A percentile compares a stretch with the other conserved stretches of the same genome.
Evolutionary conservation across 2,113 vertebrate species (phyloP).

Genomic region (Muntiacus muntjak): DNA sequence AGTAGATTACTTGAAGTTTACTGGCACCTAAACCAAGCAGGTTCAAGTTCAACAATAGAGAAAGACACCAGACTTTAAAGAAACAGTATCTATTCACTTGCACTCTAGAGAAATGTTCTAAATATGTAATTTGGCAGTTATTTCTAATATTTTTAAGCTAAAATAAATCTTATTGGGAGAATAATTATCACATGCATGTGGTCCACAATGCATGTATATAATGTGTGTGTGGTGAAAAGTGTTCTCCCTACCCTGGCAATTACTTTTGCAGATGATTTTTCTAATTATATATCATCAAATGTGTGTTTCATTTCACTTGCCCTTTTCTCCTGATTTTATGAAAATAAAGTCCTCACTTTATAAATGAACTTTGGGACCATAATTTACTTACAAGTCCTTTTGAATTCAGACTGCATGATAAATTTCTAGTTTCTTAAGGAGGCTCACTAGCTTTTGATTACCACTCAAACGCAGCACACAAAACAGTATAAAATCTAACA

Average conservation of each 20-base stretch:
- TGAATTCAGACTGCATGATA: background rate
- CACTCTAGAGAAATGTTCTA: background rate
- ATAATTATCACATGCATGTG: background rate
- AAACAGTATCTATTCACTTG: background rate
- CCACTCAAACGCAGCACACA: background rate
- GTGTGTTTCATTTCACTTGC: constrained; percentile 27
- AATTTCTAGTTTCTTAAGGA: constrained; percentile 4
- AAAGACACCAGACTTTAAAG: background rate
- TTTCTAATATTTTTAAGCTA: constrained; percentile 8
- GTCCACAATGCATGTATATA: background rate
- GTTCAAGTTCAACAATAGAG: background rate
- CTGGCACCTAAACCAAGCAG: background rate
- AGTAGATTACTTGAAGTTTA: background rate
- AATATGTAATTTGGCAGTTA: background rate
- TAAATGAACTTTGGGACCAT: background rate
- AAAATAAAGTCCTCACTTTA: constrained; percentile 26
- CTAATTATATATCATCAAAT: constrained; percentile 3
- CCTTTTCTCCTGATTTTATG: constrained; percentile 35
- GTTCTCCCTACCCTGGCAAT: background rate
- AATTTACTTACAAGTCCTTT: background rate
- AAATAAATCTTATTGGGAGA: background rate
- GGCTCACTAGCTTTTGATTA: background rate
- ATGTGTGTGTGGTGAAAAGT: background rate
- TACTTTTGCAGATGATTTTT: constrained; percentile 11
- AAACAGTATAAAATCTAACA: background rate